Percentiles rank a stretch among this genome's conserved stretches.
Evolutionary conservation across 2,797 vertebrate genomes (phyloP).

Genomic region (Liparis tanakae): DNA sequence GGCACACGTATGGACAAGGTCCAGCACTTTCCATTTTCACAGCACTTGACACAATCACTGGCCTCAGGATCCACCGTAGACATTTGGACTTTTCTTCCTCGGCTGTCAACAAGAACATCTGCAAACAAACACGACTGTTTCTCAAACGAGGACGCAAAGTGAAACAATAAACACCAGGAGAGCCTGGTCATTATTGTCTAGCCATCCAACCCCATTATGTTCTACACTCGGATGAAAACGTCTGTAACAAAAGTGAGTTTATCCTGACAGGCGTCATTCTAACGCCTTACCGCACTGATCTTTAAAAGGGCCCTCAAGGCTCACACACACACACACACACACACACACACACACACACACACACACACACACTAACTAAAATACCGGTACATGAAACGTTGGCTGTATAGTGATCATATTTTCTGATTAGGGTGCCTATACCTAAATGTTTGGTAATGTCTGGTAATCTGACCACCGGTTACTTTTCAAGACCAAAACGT

Average conservation of each 20-base stretch:
- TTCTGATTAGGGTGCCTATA: neutral
- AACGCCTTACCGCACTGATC: slow-evolving; percentile 5
- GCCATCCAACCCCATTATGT: neutral
- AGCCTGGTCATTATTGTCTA: neutral
- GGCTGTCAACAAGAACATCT: slow-evolving; percentile 30
- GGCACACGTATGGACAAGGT: slow-evolving; percentile 33
- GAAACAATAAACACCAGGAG: slow-evolving; percentile 21
- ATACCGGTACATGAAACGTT: neutral
- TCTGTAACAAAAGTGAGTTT: slow-evolving; percentile 10
- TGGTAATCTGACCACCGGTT: neutral
- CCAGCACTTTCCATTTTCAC: slow-evolving; percentile 58
- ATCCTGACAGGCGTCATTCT: slow-evolving; percentile 19
- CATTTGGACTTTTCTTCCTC: slow-evolving; percentile 42
- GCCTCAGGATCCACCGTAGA: slow-evolving; percentile 57
- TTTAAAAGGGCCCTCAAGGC: slow-evolving; percentile 14
- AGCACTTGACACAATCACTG: slow-evolving; percentile 54
- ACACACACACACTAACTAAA: neutral
- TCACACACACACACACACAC: neutral
- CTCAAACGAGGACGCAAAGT: slow-evolving; percentile 20
- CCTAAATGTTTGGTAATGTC: neutral
- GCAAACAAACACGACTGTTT: slow-evolving; percentile 51
- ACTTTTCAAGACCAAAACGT: slow-evolving; percentile 1
- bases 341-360: neutral
- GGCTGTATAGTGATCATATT: neutral
- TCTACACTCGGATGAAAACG: slow-evolving; percentile 22